Base-by-base conservation (phyloP, 2,113 vertebrate genomes). In the Pungitius pungitius region DNA sequence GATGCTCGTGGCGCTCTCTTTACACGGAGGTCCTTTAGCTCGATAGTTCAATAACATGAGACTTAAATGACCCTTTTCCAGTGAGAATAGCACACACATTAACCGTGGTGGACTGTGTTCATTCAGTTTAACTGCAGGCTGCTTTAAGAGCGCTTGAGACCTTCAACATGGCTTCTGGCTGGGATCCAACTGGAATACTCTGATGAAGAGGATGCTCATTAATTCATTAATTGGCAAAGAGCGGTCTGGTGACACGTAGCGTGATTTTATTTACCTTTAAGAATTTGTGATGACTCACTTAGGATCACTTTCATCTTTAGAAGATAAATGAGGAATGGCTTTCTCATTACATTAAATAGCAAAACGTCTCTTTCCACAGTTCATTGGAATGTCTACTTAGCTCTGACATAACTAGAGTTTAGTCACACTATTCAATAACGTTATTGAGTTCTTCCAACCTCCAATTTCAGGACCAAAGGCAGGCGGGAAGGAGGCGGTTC, bases 401-500 rank as follows among this genome's bases (percentile, higher is more conserved):
- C 42, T 65, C 33, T 66, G 14, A 43, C 24, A 80, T 75, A 9
- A 42, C 17, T 33, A 64, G 51, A 52, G 22, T 60, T 56, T 69
- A 66, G 6, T 39, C 73, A 13, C 63, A 24, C 51, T 52, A 52
- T 52, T 42, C 56, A 77, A 35, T 22, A 68, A 56, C 24, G 33
- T 26, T 33, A 49, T 51, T 72, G 27, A 67, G 51, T 67, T 69
- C 8, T 47, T 37, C n/a, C 43, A 68, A 6, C 58, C 27, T 69
- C 22, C 54, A 14, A 57, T 69, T 35, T 64, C 42, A 58, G 51
- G 45, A 47, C 69, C 51, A 51, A 37, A 47, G 77, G 77, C 70
- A 65, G 66, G 37, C n/a, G n/a, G n/a, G n/a, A n/a, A n/a, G 62
- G 69, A 52, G 82, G 76, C 42, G 69, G 73, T 68, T 72, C n/a